Evolutionary conservation across 1,140 invertebrate species (phyloP), one percentile per base, ranked within the genome.

Genomic region (Drosophila willistoni): DNA sequence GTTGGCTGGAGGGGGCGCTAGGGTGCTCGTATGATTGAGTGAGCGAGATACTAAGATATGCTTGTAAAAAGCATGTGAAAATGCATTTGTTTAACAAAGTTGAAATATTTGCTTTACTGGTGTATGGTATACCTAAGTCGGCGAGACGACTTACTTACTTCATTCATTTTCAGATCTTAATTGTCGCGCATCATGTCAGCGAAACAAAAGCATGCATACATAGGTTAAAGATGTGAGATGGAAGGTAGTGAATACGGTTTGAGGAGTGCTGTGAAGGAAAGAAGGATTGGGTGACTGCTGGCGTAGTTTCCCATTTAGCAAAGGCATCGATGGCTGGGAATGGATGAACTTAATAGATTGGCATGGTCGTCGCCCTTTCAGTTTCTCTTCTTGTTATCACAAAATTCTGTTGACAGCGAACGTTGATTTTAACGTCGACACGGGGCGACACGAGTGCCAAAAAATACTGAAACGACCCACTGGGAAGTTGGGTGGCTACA

Each of bases 341-440:
- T 64, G 73, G 65, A 69, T 69, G 73, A 61, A 69, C 59, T 76
- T 76, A 73, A 76, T 76, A 76, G 73, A 76, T 76, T 76, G 73
- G 73, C 59, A 76, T 65, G 56, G 59, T 19, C 47, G 36, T 19
- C 47, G 54, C 25, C 39, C 9, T 5, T 9, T 41, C 17, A 22
- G 9, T 71, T 79, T 77, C 63, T 61, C 66, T 73, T 63, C 56
- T 66, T 69, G 47, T 63, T 68, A 68, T 71, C 64, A 25, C 36
- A 78, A 78, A 78, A 82, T 82, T 68, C 75, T 69, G 57, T 59
- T 82, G 80, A 82, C 80, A 82, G 74, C 65, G 57, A 44, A 64
- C 56, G 67, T 51, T 59, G 65, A 70, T 60, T 36, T 67, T 39
- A 13, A 42, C 60, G 60, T 17, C 61, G 64, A 44, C 65, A 51